Conservation (phyloP, 2,113 vertebrate genomes). For the Triplophysa tibetana region DNA sequence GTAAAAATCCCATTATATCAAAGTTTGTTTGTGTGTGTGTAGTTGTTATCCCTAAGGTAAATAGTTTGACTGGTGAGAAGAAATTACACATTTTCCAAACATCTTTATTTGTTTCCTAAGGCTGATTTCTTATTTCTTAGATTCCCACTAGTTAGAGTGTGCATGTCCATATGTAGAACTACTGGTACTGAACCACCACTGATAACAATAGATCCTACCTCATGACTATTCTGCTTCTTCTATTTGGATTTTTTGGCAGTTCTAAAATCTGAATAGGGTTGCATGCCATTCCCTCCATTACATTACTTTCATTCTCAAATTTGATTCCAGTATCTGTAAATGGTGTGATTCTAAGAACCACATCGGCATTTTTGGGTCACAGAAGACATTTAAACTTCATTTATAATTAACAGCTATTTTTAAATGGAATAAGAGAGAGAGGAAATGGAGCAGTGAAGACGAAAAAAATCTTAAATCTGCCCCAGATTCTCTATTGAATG, state of each 20-base stretch:
- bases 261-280: background rate
- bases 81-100: constrained; percentile 56
- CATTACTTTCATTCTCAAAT: constrained; percentile 22
- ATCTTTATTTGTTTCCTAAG: constrained; percentile 72
- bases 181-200: constrained; percentile 29
- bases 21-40: constrained; percentile 14
- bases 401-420: constrained; percentile 99
- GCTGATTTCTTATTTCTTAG: constrained; percentile 80
- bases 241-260: constrained; percentile 54
- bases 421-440: constrained; percentile 80
- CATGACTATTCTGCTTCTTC: constrained; percentile 65
- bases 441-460: constrained; percentile 99
- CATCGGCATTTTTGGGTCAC: constrained; percentile 99
- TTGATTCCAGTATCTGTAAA: constrained; percentile 33
- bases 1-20: constrained; percentile 38
- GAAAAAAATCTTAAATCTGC: constrained; percentile 99
- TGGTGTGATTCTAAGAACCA: constrained; percentile 70
- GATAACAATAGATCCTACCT: constrained; percentile 20
- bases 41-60: constrained; percentile 45
- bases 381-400: constrained; percentile 99
- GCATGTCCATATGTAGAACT: constrained; percentile 33
- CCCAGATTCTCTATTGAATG: constrained; percentile 99
- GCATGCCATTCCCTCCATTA: too few species aligned
- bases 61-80: constrained; percentile 17
- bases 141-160: constrained; percentile 47